These are phyloP conservation scores for Smittia aterrima DNA, from an alignment of 2,888 invertebrate genomes.

Conservation along the genomic window DNA sequence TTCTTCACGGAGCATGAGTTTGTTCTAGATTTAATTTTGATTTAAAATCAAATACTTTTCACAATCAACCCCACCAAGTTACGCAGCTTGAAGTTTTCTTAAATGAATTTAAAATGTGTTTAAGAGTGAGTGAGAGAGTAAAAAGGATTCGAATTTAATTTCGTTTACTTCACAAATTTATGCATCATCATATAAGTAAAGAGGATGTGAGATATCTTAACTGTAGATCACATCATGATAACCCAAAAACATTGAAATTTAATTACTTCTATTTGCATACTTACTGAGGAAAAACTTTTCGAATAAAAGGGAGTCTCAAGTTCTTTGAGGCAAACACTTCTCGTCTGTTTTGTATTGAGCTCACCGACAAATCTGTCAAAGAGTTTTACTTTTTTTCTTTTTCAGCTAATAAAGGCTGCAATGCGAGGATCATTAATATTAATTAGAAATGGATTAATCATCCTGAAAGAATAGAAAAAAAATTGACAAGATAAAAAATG, in stretches of 20 bases:
- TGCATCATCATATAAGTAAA: constrained; percentile 23
- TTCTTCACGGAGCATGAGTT: constrained; percentile 15
- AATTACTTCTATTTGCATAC: constrained; percentile 40
- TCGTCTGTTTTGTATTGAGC: background rate
- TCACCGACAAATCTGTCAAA: too few relatives aligned
- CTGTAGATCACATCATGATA: constrained; percentile 33
- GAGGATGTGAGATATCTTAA: constrained; percentile 25
- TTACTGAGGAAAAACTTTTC: background rate
- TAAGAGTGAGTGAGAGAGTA: constrained; percentile 21
- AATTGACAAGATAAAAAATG: constrained; percentile 38
- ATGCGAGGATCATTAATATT: constrained; percentile 25
- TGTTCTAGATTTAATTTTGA: constrained; percentile 41
- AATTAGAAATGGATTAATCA: constrained; percentile 40
- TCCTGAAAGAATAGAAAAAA: constrained; percentile 8
- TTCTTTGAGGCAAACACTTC: background rate
- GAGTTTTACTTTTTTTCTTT: background rate
- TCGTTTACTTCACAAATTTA: constrained; percentile 21
- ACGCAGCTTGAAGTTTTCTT: constrained; percentile 35
- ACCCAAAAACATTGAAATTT: constrained; percentile 41
- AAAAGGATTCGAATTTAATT: constrained; percentile 36
- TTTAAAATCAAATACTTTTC: constrained; percentile 37
- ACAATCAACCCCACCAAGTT: constrained; percentile 6
- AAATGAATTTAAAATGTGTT: constrained; percentile 36
- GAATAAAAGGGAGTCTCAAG: background rate
- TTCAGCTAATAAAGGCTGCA: background rate